Evolutionary conservation across 2,113 vertebrate species (phyloP).

Genomic region (Peromyscus leucopus): DNA sequence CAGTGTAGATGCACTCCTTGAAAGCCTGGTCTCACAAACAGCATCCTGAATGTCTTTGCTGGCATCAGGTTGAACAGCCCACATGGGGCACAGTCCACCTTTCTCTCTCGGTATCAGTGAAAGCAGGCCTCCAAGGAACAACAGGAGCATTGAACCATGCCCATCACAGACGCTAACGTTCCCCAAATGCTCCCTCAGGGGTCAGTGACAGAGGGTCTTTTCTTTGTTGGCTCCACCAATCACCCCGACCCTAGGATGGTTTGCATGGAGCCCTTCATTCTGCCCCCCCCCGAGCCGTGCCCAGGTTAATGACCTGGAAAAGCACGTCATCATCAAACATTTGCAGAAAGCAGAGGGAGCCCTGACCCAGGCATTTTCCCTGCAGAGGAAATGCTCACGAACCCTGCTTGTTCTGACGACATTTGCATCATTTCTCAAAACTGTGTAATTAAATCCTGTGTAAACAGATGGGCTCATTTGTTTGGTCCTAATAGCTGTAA

Average conservation of each 20-base stretch:
- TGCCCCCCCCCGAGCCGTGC: slow-evolving; percentile 57
- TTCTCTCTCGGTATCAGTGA: slow-evolving; percentile 63
- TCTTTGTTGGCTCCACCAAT: slow-evolving; percentile 69
- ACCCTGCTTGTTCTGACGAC: slow-evolving; percentile 43
- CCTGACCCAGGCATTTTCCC: background rate
- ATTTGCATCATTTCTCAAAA: slow-evolving; percentile 70
- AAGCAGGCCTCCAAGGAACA: slow-evolving; percentile 62
- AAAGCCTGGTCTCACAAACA: background rate
- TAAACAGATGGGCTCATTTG: slow-evolving; percentile 75
- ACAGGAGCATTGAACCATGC: slow-evolving; percentile 69
- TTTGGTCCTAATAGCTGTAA: slow-evolving; percentile 65
- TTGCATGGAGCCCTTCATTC: slow-evolving; percentile 71
- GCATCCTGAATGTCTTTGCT: background rate
- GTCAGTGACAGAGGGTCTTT: slow-evolving; percentile 56
- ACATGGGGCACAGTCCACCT: background rate
- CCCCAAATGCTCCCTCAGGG: slow-evolving; percentile 26
- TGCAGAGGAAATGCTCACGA: background rate
- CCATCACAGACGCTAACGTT: slow-evolving; percentile 27
- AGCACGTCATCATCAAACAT: slow-evolving; percentile 70
- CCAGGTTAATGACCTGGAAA: slow-evolving; percentile 81
- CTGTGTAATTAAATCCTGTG: slow-evolving; percentile 62
- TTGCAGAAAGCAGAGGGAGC: slow-evolving; percentile 63
- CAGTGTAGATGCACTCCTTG: background rate
- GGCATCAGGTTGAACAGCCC: background rate
- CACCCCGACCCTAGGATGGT: slow-evolving; percentile 33